Conservation (phyloP, 2,888 invertebrate species). For the Emmelina monodactyla region DNA sequence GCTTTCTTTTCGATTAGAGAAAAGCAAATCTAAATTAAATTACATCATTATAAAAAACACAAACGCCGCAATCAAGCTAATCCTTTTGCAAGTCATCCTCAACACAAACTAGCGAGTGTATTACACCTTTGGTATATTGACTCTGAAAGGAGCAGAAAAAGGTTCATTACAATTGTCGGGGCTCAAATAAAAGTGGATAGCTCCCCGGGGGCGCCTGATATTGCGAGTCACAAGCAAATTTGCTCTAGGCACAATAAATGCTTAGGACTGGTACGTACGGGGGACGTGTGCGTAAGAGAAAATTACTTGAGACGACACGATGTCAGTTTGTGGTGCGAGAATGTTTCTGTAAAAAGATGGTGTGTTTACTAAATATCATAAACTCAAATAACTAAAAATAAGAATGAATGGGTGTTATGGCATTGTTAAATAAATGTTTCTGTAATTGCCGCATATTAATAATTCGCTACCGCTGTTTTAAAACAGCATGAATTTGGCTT, state of each 20-base stretch:
- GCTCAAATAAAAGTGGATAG: constrained; percentile 56
- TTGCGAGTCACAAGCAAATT: constrained; percentile 62
- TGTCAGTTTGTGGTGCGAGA: neutral
- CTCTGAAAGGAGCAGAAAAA: constrained; percentile 39
- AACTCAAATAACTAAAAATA: neutral
- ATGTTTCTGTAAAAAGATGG: neutral
- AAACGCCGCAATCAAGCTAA: too few species aligned
- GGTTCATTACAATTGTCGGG: constrained; percentile 55
- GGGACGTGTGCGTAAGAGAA: constrained; percentile 18
- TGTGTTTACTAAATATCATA: neutral
- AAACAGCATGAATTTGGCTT: too few species aligned
- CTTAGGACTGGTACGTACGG: constrained; percentile 42
- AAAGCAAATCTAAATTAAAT: too few species aligned
- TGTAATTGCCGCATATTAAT: too few species aligned
- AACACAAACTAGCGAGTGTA: too few species aligned
- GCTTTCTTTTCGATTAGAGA: too few species aligned
- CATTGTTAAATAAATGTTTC: too few species aligned
- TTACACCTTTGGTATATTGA: constrained; percentile 48
- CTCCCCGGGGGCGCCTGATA: constrained; percentile 52
- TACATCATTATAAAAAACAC: too few species aligned
- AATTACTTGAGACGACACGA: neutral
- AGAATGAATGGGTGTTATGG: neutral
- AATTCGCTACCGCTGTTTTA: too few species aligned
- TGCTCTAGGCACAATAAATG: constrained; percentile 58
- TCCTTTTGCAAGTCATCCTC: too few species aligned